Base-by-base conservation (phyloP, 2,113 vertebrate genomes). In the Lophius piscatorius region DNA sequence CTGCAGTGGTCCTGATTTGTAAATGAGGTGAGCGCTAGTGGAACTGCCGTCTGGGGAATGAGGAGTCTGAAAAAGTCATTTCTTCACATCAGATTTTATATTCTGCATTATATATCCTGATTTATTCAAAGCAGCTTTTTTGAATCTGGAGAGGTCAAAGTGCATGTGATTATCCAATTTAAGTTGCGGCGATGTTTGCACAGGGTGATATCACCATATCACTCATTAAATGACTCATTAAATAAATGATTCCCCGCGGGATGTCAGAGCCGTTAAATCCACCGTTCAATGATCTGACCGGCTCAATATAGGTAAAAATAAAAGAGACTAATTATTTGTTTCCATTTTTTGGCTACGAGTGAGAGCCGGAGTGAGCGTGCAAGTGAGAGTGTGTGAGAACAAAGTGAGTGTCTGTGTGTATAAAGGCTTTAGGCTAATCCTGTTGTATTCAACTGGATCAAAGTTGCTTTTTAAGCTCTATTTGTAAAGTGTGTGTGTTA, bases 401-500 rank as follows among this genome's bases (percentile, higher is more conserved):
- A 71, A 56, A 72, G 54, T 63, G 44, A 63, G 64, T 49, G 45
- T 56, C 35, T 70, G 67, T 69, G 76, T 71, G 71, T 56, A 26
- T 63, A 45, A 70, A 74, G 66, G 72, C 72, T 81, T 85, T 68
- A 68, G 54, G 64, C 31, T 81, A 76, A 82, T 84, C 73, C 78
- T 48, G 69, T 72, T 83, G 69, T 81, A 72, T 72, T 81, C 64
- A 69, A 14, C 44, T 62, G 77, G 77, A 83, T 85, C 80, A 83
- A 72, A 82, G 82, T 67, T 65, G 75, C 13, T 60, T 59, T 81
- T 73, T 70, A 80, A 76, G 66, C 60, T 70, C 66, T 58, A 52
- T 55, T 81, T 81, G 70, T 70, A 67, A 50, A 78, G 6, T 10
- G 9, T 65, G 26, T 39, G 34, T 34, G 62, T 63, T 70, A 50